phyloP scores from a whole-genome alignment of 2,113 vertebrate species.

The Chaetorhynchus papuensis region DNA sequence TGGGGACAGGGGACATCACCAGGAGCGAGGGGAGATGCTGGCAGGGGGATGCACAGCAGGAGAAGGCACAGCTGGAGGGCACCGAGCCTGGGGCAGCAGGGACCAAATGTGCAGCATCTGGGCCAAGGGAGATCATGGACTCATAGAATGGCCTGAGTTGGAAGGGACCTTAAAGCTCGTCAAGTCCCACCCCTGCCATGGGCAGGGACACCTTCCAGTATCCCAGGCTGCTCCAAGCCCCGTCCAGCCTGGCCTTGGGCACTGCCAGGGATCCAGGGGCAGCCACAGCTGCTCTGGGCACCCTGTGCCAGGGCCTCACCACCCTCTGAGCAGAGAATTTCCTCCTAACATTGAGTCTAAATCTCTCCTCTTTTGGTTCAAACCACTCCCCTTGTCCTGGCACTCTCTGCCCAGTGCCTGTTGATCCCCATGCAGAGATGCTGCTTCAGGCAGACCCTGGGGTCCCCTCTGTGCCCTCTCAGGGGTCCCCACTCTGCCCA shows the following conservation, averaged over 20 bases:
- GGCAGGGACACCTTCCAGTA: background rate
- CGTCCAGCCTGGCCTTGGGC: accelerated
- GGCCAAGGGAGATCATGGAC: background rate
- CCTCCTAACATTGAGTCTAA: background rate
- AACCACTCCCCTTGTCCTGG: background rate
- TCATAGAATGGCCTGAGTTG: background rate
- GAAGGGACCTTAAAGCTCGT: background rate
- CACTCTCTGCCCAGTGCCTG: background rate
- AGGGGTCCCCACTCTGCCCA: accelerated
- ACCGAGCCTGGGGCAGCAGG: background rate
- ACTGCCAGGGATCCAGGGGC: background rate
- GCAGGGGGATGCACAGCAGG: background rate
- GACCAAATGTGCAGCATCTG: background rate
- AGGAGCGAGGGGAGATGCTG: background rate
- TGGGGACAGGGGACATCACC: background rate
- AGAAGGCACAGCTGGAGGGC: background rate
- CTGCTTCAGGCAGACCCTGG: background rate
- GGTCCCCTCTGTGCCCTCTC: background rate
- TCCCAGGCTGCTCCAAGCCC: background rate
- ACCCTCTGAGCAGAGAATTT: background rate
- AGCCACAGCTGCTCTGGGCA: background rate
- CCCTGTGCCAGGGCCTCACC: background rate
- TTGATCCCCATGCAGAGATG: too few relatives aligned
- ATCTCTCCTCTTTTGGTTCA: background rate
- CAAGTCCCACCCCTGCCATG: background rate